phyloP scores from a whole-genome alignment of 2,888 invertebrate species.

The Drosophila borealis region DNA sequence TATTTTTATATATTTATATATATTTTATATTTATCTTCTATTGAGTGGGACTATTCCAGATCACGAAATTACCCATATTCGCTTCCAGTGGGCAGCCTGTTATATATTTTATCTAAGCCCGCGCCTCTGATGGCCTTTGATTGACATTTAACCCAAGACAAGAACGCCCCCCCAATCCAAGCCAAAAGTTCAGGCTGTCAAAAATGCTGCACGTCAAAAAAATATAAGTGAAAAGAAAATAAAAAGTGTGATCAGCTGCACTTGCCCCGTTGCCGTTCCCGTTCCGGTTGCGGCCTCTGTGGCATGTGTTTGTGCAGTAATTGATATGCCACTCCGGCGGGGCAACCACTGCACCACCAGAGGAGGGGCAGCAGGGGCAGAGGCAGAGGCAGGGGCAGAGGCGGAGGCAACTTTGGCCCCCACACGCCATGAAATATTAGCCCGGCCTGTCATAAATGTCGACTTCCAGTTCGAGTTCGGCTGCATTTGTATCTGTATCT shows the following conservation, averaged over 20 bases:
- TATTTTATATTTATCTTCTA: not conserved
- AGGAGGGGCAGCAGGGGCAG: slow-evolving; percentile 1
- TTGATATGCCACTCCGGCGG: slow-evolving; percentile 80
- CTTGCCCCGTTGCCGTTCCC: slow-evolving; percentile 51
- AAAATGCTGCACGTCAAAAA: slow-evolving; percentile 40
- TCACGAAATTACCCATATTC: not conserved
- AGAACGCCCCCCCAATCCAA: slow-evolving; percentile 10
- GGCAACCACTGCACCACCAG: slow-evolving; percentile 37
- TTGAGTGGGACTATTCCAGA: not conserved
- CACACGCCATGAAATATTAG: slow-evolving; percentile 73
- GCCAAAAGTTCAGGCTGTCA: slow-evolving; percentile 69
- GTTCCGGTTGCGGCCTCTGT: slow-evolving; percentile 21
- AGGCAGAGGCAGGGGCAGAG: slow-evolving; percentile 21
- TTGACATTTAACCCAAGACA: slow-evolving; percentile 64
- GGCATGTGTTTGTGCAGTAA: slow-evolving; percentile 83
- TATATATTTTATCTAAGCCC: slow-evolving; percentile 6
- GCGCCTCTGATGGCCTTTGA: slow-evolving; percentile 50
- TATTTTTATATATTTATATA: too few species aligned
- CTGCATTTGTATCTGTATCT: slow-evolving; percentile 55
- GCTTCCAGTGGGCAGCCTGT: not conserved
- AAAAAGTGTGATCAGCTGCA: slow-evolving; percentile 80
- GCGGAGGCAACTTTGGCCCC: slow-evolving; percentile 51
- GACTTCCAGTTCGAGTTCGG: slow-evolving; percentile 24
- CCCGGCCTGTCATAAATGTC: slow-evolving; percentile 80
- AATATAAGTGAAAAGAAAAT: not conserved